Percentiles rank a stretch among this genome's conserved stretches.
These are phyloP conservation scores for Elmis aenea DNA, from an alignment of 2,888 invertebrate genomes.

Conservation along the genomic window DNA sequence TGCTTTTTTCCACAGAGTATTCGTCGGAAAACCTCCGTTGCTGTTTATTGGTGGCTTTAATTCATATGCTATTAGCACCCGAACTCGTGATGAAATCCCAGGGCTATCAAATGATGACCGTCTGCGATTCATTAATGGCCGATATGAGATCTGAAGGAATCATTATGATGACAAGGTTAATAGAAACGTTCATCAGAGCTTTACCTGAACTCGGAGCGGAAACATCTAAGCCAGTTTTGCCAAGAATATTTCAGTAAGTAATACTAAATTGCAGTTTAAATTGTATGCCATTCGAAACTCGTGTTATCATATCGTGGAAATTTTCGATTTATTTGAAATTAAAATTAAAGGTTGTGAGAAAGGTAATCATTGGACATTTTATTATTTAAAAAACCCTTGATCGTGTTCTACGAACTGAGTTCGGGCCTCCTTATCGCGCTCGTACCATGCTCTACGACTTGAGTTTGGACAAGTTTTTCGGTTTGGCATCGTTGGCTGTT, in stretches of 20 bases:
- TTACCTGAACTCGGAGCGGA: slow-evolving; percentile 69
- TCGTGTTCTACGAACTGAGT: too few species aligned
- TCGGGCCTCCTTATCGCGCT: too few species aligned
- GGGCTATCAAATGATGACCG: slow-evolving; percentile 64
- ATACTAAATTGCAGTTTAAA: slow-evolving; percentile 1
- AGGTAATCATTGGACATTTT: too few species aligned
- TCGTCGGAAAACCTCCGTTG: slow-evolving; percentile 76
- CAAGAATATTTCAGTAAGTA: slow-evolving; percentile 56
- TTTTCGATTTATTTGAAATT: not conserved
- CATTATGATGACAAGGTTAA: slow-evolving; percentile 66
- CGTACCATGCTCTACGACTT: too few species aligned
- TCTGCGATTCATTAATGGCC: slow-evolving; percentile 66
- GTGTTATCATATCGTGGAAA: not conserved
- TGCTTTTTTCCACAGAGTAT: slow-evolving; percentile 58
- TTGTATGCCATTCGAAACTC: not conserved
- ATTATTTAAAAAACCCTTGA: too few species aligned
- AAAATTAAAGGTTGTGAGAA: too few species aligned
- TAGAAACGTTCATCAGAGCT: slow-evolving; percentile 72
- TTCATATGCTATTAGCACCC: slow-evolving; percentile 74
- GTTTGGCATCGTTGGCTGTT: too few species aligned
- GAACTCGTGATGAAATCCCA: slow-evolving; percentile 69
- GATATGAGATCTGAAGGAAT: slow-evolving; percentile 75
- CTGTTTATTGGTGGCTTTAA: slow-evolving; percentile 76
- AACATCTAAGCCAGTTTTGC: slow-evolving; percentile 60
- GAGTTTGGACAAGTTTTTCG: too few species aligned